Percentiles rank a stretch among this genome's conserved stretches.
Conservation (phyloP, 2,888 invertebrate species). For the Ectemnius lituratus region DNA sequence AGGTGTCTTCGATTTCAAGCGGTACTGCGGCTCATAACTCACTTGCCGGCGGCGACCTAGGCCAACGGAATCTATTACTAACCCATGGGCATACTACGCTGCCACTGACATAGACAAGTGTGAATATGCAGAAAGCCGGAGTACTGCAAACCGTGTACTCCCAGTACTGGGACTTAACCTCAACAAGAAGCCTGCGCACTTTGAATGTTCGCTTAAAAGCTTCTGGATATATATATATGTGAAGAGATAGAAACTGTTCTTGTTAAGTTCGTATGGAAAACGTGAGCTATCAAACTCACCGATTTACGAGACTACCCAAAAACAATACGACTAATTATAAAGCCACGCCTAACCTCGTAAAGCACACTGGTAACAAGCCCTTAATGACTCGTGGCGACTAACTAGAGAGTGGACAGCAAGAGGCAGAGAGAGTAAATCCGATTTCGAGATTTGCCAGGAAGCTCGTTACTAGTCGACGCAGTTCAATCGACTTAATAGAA, state of each 20-base stretch:
- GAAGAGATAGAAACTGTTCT: no score
- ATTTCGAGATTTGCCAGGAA: slow-evolving; percentile 5
- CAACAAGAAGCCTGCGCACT: no score
- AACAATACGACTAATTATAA: slow-evolving; percentile 66
- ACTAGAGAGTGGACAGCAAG: neutral
- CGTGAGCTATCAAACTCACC: slow-evolving; percentile 52
- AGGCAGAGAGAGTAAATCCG: neutral
- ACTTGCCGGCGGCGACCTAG: neutral
- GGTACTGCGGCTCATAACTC: no score
- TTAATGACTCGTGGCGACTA: slow-evolving; percentile 47
- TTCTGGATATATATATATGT: no score
- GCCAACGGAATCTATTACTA: neutral
- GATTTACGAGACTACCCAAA: slow-evolving; percentile 51
- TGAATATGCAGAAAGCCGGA: slow-evolving; percentile 6
- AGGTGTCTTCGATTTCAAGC: no score
- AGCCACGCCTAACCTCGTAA: slow-evolving; percentile 55
- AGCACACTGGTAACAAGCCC: slow-evolving; percentile 28
- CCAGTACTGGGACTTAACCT: no score
- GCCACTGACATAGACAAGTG: slow-evolving; percentile 4
- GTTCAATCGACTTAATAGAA: no score
- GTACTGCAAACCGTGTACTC: neutral
- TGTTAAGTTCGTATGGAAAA: no score
- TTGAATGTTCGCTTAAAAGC: no score
- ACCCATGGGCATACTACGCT: neutral
- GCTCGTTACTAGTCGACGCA: neutral